Base-by-base conservation (phyloP, 2,797 vertebrate genomes). In the Tachyglossus aculeatus region DNA sequence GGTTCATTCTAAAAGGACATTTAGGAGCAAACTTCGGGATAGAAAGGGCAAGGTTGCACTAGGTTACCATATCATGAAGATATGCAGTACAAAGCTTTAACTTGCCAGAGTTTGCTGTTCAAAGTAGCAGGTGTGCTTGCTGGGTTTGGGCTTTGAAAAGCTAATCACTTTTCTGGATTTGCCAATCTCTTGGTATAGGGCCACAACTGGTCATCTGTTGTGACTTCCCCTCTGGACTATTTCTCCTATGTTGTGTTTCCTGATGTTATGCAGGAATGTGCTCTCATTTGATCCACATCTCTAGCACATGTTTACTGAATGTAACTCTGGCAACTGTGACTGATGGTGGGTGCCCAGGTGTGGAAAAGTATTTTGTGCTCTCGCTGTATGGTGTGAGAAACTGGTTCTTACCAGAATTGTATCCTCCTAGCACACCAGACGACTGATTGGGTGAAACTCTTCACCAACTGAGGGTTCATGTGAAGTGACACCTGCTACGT, bases 401-500 rank as follows among this genome's bases (percentile, higher is more conserved):
- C 47, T 4, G 61, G 48, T 29, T 29, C 5, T 13, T 25, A 21
- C 55, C 33, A 41, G 27, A 8, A 2, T 51, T 3, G 8, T 41
- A 27, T 38, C 56, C 68, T 27, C 55, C 47, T 3, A 31, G 4
- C 34, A 29, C 24, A 10, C 54, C 7, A n/a, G 5, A 27, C 58
- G 39, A 18, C 9, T 4, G 25, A 10, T 12, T n/a, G 4, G 53
- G 9, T 36, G 62, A 31, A 33, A 22, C 36, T 8, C 11, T 15
- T 38, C 47, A 56, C 43, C 0, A 3, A 29, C 25, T n/a, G 21
- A 7, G 54, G 19, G 8, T 5, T 54, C 33, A 11, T 3, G 1
- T 41, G 60, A 10, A 4, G 22, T 47, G 51, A 37, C 73, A 52
- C 52, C 63, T 79, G 47, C 67, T 60, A 61, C 71, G 40, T 41